phyloP scores from a whole-genome alignment of 2,888 invertebrate genomes.

The Dynastes hyllus region DNA sequence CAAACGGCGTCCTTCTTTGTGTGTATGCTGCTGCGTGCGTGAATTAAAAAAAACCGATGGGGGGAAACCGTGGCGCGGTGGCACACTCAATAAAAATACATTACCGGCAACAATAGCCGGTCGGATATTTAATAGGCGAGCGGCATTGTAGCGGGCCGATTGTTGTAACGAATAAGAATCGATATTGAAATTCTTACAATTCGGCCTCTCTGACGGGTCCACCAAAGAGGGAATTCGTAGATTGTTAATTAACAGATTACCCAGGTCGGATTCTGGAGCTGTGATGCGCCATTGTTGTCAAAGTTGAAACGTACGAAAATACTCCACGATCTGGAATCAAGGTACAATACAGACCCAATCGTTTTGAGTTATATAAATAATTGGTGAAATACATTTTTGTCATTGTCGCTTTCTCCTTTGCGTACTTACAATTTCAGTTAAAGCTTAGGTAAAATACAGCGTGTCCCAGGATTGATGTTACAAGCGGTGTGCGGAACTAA shows the following conservation, averaged over 20 bases:
- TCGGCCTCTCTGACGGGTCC: slow-evolving; percentile 47
- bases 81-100: slow-evolving; percentile 53
- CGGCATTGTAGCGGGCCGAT: slow-evolving; percentile 50
- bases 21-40: background rate
- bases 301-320: background rate
- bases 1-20: background rate
- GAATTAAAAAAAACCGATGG: slow-evolving; percentile 47
- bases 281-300: background rate
- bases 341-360: no score
- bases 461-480: no score
- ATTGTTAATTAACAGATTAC: slow-evolving; percentile 51
- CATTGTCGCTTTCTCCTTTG: background rate
- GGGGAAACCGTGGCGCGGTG: slow-evolving; percentile 46
- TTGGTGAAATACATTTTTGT: background rate
- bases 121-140: slow-evolving; percentile 52
- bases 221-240: slow-evolving; percentile 48
- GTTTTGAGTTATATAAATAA: background rate
- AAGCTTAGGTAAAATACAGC: no score
- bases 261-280: slow-evolving; percentile 19
- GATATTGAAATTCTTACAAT: slow-evolving; percentile 54
- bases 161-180: slow-evolving; percentile 52
- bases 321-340: background rate
- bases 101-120: slow-evolving; percentile 53
- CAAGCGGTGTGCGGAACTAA: no score
- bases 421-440: no score